phyloP scores from a whole-genome alignment of 1,140 invertebrate species.

The Musca vetustissima region DNA sequence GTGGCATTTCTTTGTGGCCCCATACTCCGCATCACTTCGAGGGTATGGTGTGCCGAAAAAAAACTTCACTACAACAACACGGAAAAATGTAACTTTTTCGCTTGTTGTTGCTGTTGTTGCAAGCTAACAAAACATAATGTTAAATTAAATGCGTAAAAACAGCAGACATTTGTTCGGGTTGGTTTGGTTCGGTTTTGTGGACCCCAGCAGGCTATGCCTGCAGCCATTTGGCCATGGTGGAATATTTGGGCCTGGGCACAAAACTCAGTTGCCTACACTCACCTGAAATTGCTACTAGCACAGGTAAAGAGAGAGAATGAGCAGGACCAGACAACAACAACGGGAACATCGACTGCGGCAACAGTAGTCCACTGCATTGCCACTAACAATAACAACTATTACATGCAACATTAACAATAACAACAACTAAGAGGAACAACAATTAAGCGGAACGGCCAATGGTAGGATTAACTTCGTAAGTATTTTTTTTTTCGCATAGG shows the following conservation, averaged over 20 bases:
- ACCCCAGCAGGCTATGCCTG: no score
- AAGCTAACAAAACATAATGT: background rate
- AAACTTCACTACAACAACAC: background rate
- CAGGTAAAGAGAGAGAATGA: no score
- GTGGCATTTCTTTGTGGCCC: no score
- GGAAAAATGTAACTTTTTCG: slow-evolving; percentile 1
- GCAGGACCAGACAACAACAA: background rate
- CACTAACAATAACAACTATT: no score
- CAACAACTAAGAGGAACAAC: no score
- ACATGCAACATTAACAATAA: no score
- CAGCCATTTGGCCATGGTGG: no score
- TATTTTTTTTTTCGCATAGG: no score
- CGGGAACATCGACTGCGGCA: background rate
- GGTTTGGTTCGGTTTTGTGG: no score
- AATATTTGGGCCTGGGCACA: background rate
- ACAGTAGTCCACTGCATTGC: background rate
- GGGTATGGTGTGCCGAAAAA: slow-evolving; percentile 11
- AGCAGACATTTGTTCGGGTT: background rate
- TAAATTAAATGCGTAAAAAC: slow-evolving; percentile 18
- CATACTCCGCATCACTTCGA: no score
- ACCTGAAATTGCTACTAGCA: background rate
- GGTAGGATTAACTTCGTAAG: no score
- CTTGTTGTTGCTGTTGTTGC: background rate
- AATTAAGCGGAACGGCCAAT: no score
- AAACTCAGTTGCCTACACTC: background rate